These are phyloP conservation scores for Vanessa cardui DNA, from an alignment of 2,888 invertebrate species.

Conservation along the genomic window DNA sequence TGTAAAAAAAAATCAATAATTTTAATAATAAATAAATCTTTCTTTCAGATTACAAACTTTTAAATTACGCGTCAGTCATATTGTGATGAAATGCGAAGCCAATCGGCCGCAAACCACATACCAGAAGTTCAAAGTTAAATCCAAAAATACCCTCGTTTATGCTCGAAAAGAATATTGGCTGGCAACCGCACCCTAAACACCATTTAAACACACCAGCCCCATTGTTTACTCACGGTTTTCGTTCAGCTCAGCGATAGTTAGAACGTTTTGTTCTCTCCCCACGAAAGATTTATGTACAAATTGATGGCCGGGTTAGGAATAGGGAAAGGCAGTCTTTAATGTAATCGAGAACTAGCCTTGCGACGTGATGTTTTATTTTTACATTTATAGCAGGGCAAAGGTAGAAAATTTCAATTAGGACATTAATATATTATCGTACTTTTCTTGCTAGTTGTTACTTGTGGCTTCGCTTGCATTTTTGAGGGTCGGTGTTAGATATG, in stretches of 20 bases:
- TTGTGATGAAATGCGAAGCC: no score
- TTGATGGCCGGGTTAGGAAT: slow-evolving; percentile 17
- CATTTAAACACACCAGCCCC: slow-evolving; percentile 25
- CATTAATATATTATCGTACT: no score
- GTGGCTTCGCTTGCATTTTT: no score
- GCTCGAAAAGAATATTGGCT: slow-evolving; percentile 13
- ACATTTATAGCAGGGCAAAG: no score
- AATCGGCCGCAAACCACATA: slow-evolving; percentile 5
- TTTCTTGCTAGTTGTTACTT: no score
- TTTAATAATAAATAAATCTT: no score
- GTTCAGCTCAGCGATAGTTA: slow-evolving; percentile 17
- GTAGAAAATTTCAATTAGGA: no score
- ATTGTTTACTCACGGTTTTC: slow-evolving; percentile 31
- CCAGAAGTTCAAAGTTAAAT: slow-evolving; percentile 8
- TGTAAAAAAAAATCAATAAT: no score
- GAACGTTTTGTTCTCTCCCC: slow-evolving; percentile 21
- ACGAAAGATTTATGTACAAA: slow-evolving; percentile 18
- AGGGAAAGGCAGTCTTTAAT: background rate
- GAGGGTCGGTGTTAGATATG: background rate
- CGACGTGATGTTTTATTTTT: no score
- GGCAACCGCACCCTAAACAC: slow-evolving; percentile 29
- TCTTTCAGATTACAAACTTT: no score
- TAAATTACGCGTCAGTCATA: no score
- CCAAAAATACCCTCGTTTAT: slow-evolving; percentile 6
- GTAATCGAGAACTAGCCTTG: no score